phyloP scores from a whole-genome alignment of 2,888 invertebrate species.

The Chaitophorus viminalis region DNA sequence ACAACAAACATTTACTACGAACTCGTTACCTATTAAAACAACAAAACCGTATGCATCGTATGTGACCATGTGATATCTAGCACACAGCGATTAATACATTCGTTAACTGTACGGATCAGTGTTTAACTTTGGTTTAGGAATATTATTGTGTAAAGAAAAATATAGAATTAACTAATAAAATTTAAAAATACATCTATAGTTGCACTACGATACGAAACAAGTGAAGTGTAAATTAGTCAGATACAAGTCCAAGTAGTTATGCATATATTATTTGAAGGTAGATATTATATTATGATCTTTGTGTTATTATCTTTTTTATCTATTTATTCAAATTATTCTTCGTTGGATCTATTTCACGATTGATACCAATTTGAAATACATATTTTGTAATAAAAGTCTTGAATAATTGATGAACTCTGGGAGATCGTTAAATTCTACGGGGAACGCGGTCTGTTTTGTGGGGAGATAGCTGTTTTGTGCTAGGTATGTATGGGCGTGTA shows the following conservation, averaged over 20 bases:
- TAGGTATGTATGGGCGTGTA: too few species aligned
- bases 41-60: too few species aligned
- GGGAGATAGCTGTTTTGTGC: too few species aligned
- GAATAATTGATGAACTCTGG: conserved; percentile 54
- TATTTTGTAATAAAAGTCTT: conserved; percentile 39
- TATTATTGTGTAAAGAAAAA: conserved; percentile 23
- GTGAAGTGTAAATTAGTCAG: background rate
- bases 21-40: too few species aligned
- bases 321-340: conserved; percentile 50
- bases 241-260: background rate
- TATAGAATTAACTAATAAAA: conserved; percentile 7
- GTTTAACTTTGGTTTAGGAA: conserved; percentile 67
- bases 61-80: too few species aligned
- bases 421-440: conserved; percentile 12
- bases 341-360: conserved; percentile 22
- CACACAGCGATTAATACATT: too few species aligned
- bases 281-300: conserved; percentile 3
- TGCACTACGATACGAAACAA: too few species aligned
- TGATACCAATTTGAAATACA: conserved; percentile 41
- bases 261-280: background rate
- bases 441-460: conserved; percentile 27
- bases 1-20: too few species aligned
- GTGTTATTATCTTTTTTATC: background rate
- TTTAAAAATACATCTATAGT: background rate
- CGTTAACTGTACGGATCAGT: too few species aligned